Percentiles rank a stretch among this genome's conserved stretches.
These are phyloP conservation scores for Papilio dardanus DNA, from an alignment of 1,140 invertebrate species.

Conservation along the genomic window DNA sequence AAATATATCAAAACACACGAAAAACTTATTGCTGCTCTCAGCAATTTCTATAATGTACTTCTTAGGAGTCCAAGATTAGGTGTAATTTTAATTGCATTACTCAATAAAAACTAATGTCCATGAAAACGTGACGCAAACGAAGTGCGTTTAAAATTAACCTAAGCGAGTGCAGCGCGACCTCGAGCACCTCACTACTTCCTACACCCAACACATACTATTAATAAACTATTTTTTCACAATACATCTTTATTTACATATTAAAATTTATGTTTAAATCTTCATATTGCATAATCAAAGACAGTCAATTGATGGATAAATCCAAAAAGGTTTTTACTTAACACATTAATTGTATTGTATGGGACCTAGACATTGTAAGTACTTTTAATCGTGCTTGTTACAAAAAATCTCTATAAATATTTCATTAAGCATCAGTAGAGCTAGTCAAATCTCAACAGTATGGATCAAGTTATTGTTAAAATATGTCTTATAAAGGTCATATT, in stretches of 20 bases:
- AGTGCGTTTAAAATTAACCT: conserved; percentile 44
- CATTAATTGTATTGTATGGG: too few relatives aligned
- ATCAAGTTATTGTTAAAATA: too few relatives aligned
- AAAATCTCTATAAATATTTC: neutral
- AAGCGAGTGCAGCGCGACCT: conserved; percentile 44
- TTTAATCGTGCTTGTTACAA: too few relatives aligned
- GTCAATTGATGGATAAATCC: too few relatives aligned
- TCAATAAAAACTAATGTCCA: conserved; percentile 31
- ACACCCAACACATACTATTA: neutral
- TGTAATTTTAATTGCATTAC: too few relatives aligned
- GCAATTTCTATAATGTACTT: too few relatives aligned
- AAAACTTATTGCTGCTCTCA: too few relatives aligned
- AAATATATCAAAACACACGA: too few relatives aligned
- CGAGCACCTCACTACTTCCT: conserved; percentile 32
- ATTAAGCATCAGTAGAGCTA: neutral
- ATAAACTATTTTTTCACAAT: neutral
- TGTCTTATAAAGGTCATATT: neutral
- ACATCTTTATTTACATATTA: neutral
- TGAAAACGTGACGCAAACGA: conserved; percentile 38
- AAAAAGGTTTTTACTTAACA: too few relatives aligned
- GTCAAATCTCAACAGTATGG: neutral
- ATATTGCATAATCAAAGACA: neutral
- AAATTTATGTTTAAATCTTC: neutral
- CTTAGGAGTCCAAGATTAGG: too few relatives aligned
- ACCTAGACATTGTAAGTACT: too few relatives aligned